These are phyloP conservation scores for Mobula hypostoma DNA, from an alignment of 2,113 vertebrate genomes.

Conservation along the genomic window DNA sequence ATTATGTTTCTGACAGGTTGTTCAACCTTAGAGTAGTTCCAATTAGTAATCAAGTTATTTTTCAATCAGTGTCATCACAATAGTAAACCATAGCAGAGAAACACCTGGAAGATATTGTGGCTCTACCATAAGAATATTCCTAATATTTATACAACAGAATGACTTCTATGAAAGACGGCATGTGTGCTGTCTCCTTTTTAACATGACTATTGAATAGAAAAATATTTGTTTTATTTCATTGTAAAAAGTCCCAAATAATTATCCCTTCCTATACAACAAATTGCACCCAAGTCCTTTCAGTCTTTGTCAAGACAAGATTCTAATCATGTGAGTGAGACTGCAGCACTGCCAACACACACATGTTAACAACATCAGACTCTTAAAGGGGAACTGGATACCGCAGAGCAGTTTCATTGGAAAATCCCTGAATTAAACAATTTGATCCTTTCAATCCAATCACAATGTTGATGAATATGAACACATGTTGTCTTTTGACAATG, in stretches of 20 bases:
- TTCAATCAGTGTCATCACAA: not conserved
- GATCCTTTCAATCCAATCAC: not conserved
- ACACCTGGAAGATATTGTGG: not conserved
- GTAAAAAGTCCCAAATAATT: not conserved
- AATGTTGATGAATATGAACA: not conserved
- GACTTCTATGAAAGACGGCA: not conserved
- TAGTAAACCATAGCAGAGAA: not conserved
- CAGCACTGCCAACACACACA: not conserved
- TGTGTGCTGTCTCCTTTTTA: not conserved
- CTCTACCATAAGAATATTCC: not conserved
- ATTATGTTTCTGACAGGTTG: not conserved
- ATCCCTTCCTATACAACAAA: not conserved
- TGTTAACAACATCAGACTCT: not conserved
- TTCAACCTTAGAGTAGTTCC: not conserved
- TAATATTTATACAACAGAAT: not conserved
- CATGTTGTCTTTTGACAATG: not conserved
- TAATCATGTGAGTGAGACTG: not conserved
- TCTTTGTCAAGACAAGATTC: not conserved
- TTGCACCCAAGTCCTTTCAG: not conserved
- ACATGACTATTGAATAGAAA: not conserved
- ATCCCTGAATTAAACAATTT: not conserved
- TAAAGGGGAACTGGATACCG: not conserved
- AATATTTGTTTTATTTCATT: not conserved
- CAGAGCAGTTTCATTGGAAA: not conserved
- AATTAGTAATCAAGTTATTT: slow-evolving; percentile 1